Percentiles rank a stretch among this genome's conserved stretches.
phyloP scores from a whole-genome alignment of 2,888 invertebrate genomes.

The Athalia cordata region DNA sequence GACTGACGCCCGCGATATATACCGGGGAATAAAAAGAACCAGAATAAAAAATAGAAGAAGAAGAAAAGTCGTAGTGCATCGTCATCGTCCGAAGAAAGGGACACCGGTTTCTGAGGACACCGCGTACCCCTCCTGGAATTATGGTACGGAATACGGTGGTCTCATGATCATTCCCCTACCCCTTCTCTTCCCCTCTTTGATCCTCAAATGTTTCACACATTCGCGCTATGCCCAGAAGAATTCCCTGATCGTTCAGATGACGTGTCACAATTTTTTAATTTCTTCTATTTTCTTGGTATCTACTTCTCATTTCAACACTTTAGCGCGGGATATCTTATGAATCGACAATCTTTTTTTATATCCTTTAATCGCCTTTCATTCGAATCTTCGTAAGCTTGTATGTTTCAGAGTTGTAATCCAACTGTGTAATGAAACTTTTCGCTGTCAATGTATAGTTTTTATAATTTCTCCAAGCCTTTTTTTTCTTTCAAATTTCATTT shows the following conservation, averaged over 20 bases:
- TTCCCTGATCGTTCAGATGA: background rate
- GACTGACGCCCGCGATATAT: constrained; percentile 43
- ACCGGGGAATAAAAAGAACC: no score
- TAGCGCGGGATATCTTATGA: background rate
- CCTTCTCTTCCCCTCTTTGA: no score
- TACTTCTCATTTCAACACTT: no score
- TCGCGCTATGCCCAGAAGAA: constrained; percentile 9
- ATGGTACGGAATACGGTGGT: constrained; percentile 19
- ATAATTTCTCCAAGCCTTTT: no score
- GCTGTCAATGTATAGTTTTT: no score
- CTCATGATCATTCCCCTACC: background rate
- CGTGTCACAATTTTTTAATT: constrained; percentile 16
- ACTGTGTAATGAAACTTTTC: no score
- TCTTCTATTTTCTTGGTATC: constrained; percentile 17
- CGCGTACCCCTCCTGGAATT: constrained; percentile 44
- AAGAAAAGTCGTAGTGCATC: constrained; percentile 27
- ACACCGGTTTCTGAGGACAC: constrained; percentile 49
- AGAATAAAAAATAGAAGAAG: no score
- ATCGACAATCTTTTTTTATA: background rate
- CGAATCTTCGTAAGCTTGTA: background rate
- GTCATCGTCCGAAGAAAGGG: constrained; percentile 53
- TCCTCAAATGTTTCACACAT: constrained; percentile 11
- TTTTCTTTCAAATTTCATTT: background rate
- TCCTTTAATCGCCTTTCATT: no score
- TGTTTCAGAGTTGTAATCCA: no score